Evolutionary conservation across 2,113 vertebrate species (phyloP), one percentile per base, ranked within the genome.

Genomic region (Papio anubis): DNA sequence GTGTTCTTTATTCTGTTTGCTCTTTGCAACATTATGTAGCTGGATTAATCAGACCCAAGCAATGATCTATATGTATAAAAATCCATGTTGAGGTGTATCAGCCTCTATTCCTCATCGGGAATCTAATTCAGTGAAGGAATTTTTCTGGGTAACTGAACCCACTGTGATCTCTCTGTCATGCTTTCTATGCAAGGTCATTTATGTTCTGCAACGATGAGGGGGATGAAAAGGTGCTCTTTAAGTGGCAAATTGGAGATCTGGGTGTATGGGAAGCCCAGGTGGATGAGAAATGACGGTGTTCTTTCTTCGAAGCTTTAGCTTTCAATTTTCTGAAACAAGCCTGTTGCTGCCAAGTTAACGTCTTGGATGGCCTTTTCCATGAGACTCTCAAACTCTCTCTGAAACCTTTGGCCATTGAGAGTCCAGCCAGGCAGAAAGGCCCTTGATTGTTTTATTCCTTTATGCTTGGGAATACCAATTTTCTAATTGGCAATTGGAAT

Each of bases 401-500:
- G 88, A 92, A 85, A 96, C 32, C 40, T 3, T 2, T 76, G 45
- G n/a, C 70, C 87, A 10, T 10, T 84, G 50, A 70, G 92, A 97
- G 45, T 79, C 59, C 57, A 94, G 52, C 85, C 88, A 88, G 81
- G 52, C 40, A 94, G 86, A 81, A 90, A n/a, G 16, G 8, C 0
- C 38, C 35, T 32, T 97, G 93, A 96, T 96, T 52, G 40, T 50
- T 68, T 96, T 90, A 66, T 95, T 96, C 89, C 64, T 97, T 73
- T 94, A n/a, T 45, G 14, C 90, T 95, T 88, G 55, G 81, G 92
- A 92, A 88, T 88, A 95, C 68, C 96, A 97, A 97, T 85, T 95
- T 94, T 94, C 80, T 94, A 97, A 94, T 96, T n/a, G 61, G 27
- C 27, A 30, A 64, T 30, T 64, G 61, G 30, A 64, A 64, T 64